Conservation (phyloP, 2,113 vertebrate genomes). For the Stigmatopora argus region DNA sequence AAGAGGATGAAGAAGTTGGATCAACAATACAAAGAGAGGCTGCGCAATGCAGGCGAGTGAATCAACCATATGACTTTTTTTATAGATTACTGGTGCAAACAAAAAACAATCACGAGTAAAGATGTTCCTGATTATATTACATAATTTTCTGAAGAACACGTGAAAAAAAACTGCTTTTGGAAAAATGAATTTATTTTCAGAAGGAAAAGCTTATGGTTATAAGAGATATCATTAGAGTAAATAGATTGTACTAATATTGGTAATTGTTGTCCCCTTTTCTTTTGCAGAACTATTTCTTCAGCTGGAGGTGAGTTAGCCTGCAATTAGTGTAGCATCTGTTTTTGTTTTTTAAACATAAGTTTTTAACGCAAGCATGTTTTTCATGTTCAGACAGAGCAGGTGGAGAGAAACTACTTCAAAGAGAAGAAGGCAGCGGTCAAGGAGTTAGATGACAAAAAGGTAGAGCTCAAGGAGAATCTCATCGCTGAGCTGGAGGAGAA, state of each 20-base stretch:
- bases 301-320: constrained; percentile 80
- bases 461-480: constrained; percentile 94
- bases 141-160: too few species aligned
- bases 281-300: constrained; percentile 90
- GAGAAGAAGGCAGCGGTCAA: constrained; percentile 98
- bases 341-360: not conserved
- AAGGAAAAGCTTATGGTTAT: too few species aligned
- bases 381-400: constrained; percentile 84
- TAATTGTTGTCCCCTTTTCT: constrained; percentile 41
- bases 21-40: constrained; percentile 96
- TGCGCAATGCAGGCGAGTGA: constrained; percentile 85
- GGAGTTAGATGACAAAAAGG: constrained; percentile 98
- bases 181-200: too few species aligned
- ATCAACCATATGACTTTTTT: not conserved
- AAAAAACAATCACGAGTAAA: too few species aligned
- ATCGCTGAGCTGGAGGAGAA: constrained; percentile 97
- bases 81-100: too few species aligned
- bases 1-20: constrained; percentile 98
- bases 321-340: not conserved
- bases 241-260: too few species aligned
- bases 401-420: constrained; percentile 96
- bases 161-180: too few species aligned
- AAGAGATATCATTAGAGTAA: too few species aligned
- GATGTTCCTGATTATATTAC: too few species aligned
- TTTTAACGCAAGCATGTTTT: not conserved